Evolutionary conservation across 2,113 vertebrate species (phyloP).

Genomic region (Vulpes lagopus): DNA sequence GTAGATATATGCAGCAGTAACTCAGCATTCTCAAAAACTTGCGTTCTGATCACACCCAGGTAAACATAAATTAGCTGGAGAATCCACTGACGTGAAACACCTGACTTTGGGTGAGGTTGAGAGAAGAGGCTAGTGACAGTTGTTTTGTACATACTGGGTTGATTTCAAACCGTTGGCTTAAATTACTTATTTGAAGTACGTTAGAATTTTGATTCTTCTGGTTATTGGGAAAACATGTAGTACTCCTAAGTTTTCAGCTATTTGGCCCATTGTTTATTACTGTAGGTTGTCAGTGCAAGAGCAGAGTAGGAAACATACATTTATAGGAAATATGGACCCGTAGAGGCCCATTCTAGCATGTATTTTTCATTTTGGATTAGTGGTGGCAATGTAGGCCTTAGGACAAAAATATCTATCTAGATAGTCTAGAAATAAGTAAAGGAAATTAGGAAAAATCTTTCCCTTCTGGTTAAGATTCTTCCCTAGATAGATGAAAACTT

Average conservation of each 20-base stretch:
- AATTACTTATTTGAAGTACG: not conserved
- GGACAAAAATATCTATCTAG: not conserved
- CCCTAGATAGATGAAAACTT: not conserved
- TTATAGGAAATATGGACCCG: not conserved
- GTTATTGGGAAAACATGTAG: not conserved
- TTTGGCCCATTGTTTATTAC: not conserved
- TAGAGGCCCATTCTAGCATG: not conserved
- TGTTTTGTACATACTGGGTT: constrained; percentile 7
- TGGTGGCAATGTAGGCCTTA: not conserved
- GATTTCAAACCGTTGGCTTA: not conserved
- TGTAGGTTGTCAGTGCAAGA: not conserved
- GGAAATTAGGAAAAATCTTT: not conserved
- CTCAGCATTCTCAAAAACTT: constrained; percentile 1
- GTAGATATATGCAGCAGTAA: not conserved
- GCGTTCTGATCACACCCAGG: not conserved
- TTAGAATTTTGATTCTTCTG: constrained; percentile 2
- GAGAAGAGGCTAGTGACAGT: not conserved
- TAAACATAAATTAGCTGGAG: not conserved
- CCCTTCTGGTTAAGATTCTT: not conserved
- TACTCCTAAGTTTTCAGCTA: constrained; percentile 7
- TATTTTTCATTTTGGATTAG: constrained; percentile 22
- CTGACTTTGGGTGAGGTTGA: not conserved
- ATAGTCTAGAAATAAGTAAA: not conserved
- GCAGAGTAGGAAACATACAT: not conserved
- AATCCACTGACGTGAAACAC: not conserved